Conservation (phyloP, 2,888 invertebrate genomes). For the Auanema freiburgensis region DNA sequence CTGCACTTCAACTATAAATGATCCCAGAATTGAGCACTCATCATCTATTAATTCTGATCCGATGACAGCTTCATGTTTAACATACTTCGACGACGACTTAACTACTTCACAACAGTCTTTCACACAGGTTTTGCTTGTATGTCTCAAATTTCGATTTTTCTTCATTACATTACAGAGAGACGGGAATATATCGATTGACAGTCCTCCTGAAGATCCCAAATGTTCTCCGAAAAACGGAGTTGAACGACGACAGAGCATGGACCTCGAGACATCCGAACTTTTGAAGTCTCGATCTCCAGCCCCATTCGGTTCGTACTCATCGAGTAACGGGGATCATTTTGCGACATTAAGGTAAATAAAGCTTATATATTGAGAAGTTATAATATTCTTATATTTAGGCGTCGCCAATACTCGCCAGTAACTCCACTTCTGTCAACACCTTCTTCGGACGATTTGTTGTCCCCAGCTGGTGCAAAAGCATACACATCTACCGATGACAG, state of each 20-base stretch:
- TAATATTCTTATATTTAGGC: neutral
- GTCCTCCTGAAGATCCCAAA: neutral
- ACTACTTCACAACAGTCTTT: neutral
- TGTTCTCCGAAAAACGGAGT: slow-evolving; percentile 1
- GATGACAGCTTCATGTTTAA: slow-evolving; percentile 26
- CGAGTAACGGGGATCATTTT: slow-evolving; percentile 30
- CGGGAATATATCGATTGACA: neutral
- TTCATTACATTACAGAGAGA: neutral
- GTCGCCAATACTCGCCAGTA: neutral
- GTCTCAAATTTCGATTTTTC: too few relatives aligned
- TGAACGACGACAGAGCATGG: slow-evolving; percentile 14
- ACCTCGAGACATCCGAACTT: slow-evolving; percentile 34
- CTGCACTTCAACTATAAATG: neutral
- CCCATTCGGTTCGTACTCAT: slow-evolving; percentile 28
- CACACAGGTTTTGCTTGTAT: neutral
- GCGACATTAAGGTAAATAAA: slow-evolving; percentile 34
- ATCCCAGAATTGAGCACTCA: slow-evolving; percentile 12
- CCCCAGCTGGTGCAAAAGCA: too few relatives aligned
- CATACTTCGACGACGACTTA: slow-evolving; percentile 23
- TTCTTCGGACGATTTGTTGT: too few relatives aligned
- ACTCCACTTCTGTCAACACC: too few relatives aligned
- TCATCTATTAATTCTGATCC: slow-evolving; percentile 12
- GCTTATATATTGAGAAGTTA: neutral
- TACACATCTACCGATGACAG: too few relatives aligned
- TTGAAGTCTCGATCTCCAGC: slow-evolving; percentile 36